Percentiles rank a stretch among this genome's conserved stretches.
Conservation (phyloP, 2,797 vertebrate genomes). For the Molossus molossus region DNA sequence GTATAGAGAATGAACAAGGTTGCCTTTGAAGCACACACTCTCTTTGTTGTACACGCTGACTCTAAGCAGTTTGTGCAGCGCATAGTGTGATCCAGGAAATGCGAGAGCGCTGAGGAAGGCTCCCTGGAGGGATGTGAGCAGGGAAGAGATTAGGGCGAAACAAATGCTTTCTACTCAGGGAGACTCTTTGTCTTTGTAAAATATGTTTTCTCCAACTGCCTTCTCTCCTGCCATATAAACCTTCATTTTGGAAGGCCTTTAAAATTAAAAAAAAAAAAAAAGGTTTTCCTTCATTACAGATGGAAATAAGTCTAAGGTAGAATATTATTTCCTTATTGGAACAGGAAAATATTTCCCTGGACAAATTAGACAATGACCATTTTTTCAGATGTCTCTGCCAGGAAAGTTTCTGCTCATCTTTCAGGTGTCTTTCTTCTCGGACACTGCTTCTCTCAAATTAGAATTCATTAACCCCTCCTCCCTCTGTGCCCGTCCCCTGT, state of each 20-base stretch:
- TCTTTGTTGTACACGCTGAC: constrained; percentile 61
- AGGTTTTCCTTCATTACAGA: not conserved
- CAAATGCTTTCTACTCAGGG: not conserved
- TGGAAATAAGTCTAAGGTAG: not conserved
- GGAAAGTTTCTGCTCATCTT: not conserved
- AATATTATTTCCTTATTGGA: not conserved
- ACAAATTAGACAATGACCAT: not conserved
- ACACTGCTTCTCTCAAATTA: constrained; percentile 7
- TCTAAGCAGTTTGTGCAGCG: constrained; percentile 44
- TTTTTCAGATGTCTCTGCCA: not conserved
- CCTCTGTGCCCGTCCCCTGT: not conserved
- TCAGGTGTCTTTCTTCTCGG: not conserved
- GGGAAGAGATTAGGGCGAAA: constrained; percentile 53
- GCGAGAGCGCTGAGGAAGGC: constrained; percentile 30
- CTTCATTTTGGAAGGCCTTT: constrained; percentile 47
- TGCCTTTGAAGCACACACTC: not conserved
- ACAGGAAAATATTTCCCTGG: not conserved
- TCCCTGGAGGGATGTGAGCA: constrained; percentile 40
- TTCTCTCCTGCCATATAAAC: not conserved
- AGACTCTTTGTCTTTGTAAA: constrained; percentile 29
- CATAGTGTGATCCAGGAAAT: constrained; percentile 70
- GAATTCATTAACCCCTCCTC: not conserved
- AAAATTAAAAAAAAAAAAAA: not conserved
- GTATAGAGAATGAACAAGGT: not conserved
- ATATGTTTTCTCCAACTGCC: not conserved